phyloP scores from a whole-genome alignment of 2,888 invertebrate species.

The Neoascia interrupta region DNA sequence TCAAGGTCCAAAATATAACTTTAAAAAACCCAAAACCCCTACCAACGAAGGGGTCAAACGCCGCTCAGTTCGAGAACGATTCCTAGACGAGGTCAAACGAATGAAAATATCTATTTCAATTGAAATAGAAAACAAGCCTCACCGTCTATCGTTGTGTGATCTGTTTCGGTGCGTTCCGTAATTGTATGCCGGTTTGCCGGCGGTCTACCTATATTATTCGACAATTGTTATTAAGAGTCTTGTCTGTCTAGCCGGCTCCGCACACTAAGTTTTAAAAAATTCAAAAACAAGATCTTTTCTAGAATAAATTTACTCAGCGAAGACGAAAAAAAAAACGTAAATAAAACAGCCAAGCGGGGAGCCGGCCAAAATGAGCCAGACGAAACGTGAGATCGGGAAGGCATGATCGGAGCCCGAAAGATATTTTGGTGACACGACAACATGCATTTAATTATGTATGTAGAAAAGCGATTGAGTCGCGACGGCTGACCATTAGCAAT shows the following conservation, averaged over 20 bases:
- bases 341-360: background rate
- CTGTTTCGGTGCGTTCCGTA: conserved; percentile 6
- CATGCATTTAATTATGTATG: conserved; percentile 58
- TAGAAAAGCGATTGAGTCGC: conserved; percentile 44
- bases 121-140: too few species aligned
- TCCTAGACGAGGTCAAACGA: conserved; percentile 40
- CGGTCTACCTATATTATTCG: background rate
- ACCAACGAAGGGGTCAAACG: conserved; percentile 15
- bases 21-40: background rate
- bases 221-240: conserved; percentile 26
- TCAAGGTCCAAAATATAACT: conserved; percentile 10
- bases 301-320: conserved; percentile 37
- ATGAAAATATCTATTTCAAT: too few species aligned
- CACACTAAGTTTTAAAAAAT: conserved; percentile 18
- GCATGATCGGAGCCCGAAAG: background rate
- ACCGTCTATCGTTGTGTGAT: conserved; percentile 8
- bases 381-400: background rate
- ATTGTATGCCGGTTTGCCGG: conserved; percentile 25
- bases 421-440: conserved; percentile 37
- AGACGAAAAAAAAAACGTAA: conserved; percentile 6
- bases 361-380: too few species aligned
- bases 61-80: conserved; percentile 17
- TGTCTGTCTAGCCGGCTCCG: conserved; percentile 2
- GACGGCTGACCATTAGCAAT: conserved; percentile 40
- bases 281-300: conserved; percentile 29